phyloP scores from a whole-genome alignment of 2,888 invertebrate species.

The Bursaphelenchus okinawaensis region DNA sequence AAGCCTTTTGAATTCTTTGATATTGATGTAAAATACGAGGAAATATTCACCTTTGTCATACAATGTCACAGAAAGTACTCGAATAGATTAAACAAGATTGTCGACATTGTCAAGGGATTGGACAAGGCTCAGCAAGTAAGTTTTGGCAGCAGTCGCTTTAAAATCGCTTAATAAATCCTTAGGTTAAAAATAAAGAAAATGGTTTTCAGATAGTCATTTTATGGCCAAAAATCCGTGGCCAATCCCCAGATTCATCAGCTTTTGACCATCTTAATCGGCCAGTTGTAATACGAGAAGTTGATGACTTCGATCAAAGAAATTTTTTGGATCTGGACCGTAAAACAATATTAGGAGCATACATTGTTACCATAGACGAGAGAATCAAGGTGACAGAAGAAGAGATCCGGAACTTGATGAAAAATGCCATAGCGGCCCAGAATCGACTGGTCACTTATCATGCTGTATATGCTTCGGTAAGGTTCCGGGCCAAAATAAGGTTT shows the following conservation, averaged over 20 bases:
- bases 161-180: not conserved
- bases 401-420: constrained; percentile 10
- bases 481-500: too few relatives aligned
- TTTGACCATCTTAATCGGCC: constrained; percentile 12
- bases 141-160: not conserved
- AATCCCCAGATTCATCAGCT: constrained; percentile 20
- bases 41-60: constrained; percentile 14
- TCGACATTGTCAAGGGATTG: constrained; percentile 16
- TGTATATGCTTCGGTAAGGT: not conserved
- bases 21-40: too few relatives aligned
- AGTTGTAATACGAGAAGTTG: constrained; percentile 15
- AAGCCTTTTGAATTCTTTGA: not conserved
- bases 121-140: constrained; percentile 20
- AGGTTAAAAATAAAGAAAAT: too few relatives aligned
- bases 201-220: constrained; percentile 22
- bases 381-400: constrained; percentile 20
- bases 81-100: constrained; percentile 17
- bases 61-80: constrained; percentile 20
- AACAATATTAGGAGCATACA: constrained; percentile 8
- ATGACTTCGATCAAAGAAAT: constrained; percentile 8
- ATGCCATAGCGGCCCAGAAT: not conserved
- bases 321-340: not conserved
- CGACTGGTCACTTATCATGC: constrained; percentile 13
- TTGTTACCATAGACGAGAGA: constrained; percentile 19
- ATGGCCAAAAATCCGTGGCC: constrained; percentile 18